Evolutionary conservation across 2,888 invertebrate genomes (phyloP), one percentile per base, ranked within the genome.

Genomic region (Trypoxylon attenuatum): DNA sequence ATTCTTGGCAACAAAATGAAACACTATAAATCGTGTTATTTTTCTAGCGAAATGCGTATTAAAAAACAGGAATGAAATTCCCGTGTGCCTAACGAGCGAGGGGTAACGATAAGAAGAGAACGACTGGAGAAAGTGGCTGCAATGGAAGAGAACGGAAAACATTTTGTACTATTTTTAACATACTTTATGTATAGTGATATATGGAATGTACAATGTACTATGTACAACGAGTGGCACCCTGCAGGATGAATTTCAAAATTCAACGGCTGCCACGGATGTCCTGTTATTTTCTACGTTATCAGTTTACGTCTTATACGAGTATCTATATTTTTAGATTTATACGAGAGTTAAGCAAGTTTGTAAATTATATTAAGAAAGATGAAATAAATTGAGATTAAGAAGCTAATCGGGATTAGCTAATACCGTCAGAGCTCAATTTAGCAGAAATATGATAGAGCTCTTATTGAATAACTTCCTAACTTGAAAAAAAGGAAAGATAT

Each of bases 291-390:
- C 70, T 79, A 78, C 67, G 74, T 77, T 71, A 70, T 69, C 67
- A 73, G 64, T 77, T 64, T 80, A 79, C 77, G 71, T 72, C 70
- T 69, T 70, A 75, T 76, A 78, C 78, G 79, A 81, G 78, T 77
- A 80, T 72, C 79, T 80, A 79, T 81, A 82, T 78, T 79, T 82
- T 80, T 83, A 81, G 77, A 77, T 82, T 80, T 81, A 79, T 77
- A 78, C 65, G 69, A 78, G 71, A 75, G 79, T 82, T 76, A 77
- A 83, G 77, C 74, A 71, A 77, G 77, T 80, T 83, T 85, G 84
- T 85, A 84, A 84, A 85, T 85, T 85, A 84, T 80, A 80, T 73
- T 83, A 83, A 83, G 83, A 81, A 76, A 74, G 71, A 79, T 76
- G 71, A 79, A 84, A 83, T 80, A 82, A 82, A 83, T 33, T 33